Percentiles rank a stretch among this genome's conserved stretches.
These are phyloP conservation scores for Rhinophrynus dorsalis DNA, from an alignment of 2,797 vertebrate genomes.

Conservation along the genomic window DNA sequence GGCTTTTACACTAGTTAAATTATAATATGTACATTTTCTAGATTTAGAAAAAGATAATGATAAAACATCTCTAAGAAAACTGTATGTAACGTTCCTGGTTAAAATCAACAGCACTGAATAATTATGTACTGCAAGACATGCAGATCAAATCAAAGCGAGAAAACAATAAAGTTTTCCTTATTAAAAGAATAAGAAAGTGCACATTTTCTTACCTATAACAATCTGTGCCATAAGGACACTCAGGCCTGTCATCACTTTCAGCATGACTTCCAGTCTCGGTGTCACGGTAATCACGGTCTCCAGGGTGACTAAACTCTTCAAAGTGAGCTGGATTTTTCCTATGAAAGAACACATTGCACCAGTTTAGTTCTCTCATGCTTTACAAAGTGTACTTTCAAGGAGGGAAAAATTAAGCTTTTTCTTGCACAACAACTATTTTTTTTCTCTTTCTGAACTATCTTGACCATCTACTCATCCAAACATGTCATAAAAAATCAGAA, in stretches of 20 bases:
- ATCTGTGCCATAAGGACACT: slow-evolving; percentile 68
- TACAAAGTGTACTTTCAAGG: not conserved
- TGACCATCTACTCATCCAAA: not conserved
- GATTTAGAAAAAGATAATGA: no score
- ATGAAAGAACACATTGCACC: not conserved
- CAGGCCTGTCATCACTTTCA: slow-evolving; percentile 53
- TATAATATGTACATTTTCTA: no score
- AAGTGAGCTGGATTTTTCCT: slow-evolving; percentile 76
- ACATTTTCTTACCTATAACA: slow-evolving; percentile 67
- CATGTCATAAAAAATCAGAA: no score
- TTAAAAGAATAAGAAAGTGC: not conserved
- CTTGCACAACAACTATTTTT: not conserved
- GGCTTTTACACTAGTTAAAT: no score
- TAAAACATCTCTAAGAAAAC: no score
- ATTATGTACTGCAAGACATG: no score
- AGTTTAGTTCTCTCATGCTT: not conserved
- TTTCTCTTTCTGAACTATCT: not conserved
- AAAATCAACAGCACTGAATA: no score
- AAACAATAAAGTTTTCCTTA: not conserved
- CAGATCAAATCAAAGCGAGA: no score
- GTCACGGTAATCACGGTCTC: slow-evolving; percentile 63
- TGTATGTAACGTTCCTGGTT: no score
- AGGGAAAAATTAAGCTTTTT: not conserved
- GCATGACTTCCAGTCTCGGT: not conserved
- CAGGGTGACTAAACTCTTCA: slow-evolving; percentile 72